Percentiles rank a stretch among this genome's conserved stretches.
These are phyloP conservation scores for Eubasilissa splendida DNA, from an alignment of 2,888 invertebrate species.

Conservation along the genomic window DNA sequence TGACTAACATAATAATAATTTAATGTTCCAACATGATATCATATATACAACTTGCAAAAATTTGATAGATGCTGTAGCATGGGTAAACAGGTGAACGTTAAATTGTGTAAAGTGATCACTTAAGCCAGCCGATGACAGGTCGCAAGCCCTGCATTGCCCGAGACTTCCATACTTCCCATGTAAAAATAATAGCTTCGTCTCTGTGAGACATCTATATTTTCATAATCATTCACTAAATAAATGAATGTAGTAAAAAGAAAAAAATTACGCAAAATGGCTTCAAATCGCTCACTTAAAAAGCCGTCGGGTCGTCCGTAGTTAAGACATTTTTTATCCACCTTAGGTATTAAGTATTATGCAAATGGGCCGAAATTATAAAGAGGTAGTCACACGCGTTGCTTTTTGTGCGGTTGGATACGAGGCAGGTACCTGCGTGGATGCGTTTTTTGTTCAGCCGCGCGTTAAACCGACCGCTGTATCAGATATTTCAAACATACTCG, in stretches of 20 bases:
- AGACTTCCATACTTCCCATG: too few species aligned
- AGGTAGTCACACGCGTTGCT: constrained; percentile 17
- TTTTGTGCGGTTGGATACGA: not conserved
- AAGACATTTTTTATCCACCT: constrained; percentile 2
- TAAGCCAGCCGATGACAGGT: too few species aligned
- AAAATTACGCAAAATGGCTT: constrained; percentile 4
- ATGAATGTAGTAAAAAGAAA: not conserved
- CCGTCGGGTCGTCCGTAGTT: not conserved
- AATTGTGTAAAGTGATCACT: too few species aligned
- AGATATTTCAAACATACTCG: constrained; percentile 1
- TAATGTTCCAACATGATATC: not conserved
- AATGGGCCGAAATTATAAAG: constrained; percentile 24
- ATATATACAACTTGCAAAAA: too few species aligned
- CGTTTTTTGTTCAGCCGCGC: not conserved
- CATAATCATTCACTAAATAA: not conserved
- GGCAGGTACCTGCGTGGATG: not conserved
- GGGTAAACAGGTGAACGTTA: too few species aligned
- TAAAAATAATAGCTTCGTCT: too few species aligned
- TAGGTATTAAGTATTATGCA: constrained; percentile 9
- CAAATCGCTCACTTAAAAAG: constrained; percentile 24
- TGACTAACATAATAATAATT: too few species aligned
- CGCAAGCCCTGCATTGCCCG: too few species aligned
- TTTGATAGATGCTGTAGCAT: too few species aligned
- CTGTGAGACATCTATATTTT: too few species aligned
- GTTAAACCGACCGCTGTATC: not conserved